These are phyloP conservation scores for Echinops telfairi DNA, from an alignment of 2,113 vertebrate species.

Conservation along the genomic window DNA sequence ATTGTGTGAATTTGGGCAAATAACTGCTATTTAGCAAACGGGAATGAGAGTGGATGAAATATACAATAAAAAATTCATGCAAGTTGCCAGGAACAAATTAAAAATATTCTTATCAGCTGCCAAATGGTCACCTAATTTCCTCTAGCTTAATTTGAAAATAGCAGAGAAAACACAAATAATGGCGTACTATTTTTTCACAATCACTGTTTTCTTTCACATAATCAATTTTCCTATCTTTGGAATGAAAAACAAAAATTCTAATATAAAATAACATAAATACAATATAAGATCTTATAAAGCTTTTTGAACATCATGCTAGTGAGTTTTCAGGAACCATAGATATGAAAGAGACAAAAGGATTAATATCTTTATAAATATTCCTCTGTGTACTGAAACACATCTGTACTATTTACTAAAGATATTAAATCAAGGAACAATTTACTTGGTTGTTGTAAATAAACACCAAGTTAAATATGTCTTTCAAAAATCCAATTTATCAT, in stretches of 20 bases:
- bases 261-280: conserved; percentile 16
- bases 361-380: conserved; percentile 43
- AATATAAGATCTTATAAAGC: conserved; percentile 53
- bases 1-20: background rate
- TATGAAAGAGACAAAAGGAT: conserved; percentile 35
- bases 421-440: conserved; percentile 37
- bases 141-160: conserved; percentile 48
- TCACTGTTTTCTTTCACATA: background rate
- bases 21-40: conserved; percentile 32
- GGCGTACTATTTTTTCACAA: conserved; percentile 6
- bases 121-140: conserved; percentile 56
- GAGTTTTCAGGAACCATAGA: background rate
- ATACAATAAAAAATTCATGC: conserved; percentile 41
- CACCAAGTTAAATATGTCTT: conserved; percentile 17
- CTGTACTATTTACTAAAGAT: background rate
- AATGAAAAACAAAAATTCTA: conserved; percentile 17
- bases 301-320: background rate
- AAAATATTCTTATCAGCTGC: conserved; percentile 26
- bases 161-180: conserved; percentile 33
- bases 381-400: conserved; percentile 44
- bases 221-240: background rate
- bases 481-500: conserved; percentile 54
- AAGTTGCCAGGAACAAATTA: conserved; percentile 28
- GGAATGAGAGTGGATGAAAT: background rate
- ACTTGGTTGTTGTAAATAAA: conserved; percentile 53